Evolutionary conservation across 1,140 invertebrate genomes (phyloP).

Genomic region (Potamilus streckersoni): DNA sequence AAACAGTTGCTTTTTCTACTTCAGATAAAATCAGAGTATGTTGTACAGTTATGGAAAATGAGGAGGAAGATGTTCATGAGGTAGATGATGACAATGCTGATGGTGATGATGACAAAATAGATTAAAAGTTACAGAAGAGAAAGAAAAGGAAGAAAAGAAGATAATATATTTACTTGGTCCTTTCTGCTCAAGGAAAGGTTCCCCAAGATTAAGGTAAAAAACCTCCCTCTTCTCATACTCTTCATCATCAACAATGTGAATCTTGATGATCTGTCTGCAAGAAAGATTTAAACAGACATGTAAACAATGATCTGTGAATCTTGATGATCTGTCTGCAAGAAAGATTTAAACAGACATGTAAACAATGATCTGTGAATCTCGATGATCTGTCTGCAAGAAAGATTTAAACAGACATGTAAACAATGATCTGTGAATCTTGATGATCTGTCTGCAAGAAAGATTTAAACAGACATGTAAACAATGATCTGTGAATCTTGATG

Average conservation of each 20-base stretch:
- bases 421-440: slow-evolving; percentile 85
- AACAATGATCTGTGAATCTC: slow-evolving; percentile 83
- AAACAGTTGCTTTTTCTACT: neutral
- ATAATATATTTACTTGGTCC: slow-evolving; percentile 46
- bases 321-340: slow-evolving; percentile 87
- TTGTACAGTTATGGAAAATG: neutral
- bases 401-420: slow-evolving; percentile 44
- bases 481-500: slow-evolving; percentile 85
- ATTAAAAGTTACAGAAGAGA: neutral
- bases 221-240: slow-evolving; percentile 97
- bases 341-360: slow-evolving; percentile 52
- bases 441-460: slow-evolving; percentile 83
- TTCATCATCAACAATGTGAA: slow-evolving; percentile 95
- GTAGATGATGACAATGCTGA: neutral
- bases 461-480: slow-evolving; percentile 37
- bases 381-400: slow-evolving; percentile 86
- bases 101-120: slow-evolving; percentile 5
- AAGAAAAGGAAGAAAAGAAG: neutral
- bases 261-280: slow-evolving; percentile 87
- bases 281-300: slow-evolving; percentile 59
- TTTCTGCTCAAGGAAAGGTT: slow-evolving; percentile 75
- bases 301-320: no score
- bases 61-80: neutral
- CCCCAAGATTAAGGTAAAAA: slow-evolving; percentile 91
- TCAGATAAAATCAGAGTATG: neutral